Percentiles rank a stretch among this genome's conserved stretches.
phyloP scores from a whole-genome alignment of 1,140 invertebrate species.

The Campodea augens region DNA sequence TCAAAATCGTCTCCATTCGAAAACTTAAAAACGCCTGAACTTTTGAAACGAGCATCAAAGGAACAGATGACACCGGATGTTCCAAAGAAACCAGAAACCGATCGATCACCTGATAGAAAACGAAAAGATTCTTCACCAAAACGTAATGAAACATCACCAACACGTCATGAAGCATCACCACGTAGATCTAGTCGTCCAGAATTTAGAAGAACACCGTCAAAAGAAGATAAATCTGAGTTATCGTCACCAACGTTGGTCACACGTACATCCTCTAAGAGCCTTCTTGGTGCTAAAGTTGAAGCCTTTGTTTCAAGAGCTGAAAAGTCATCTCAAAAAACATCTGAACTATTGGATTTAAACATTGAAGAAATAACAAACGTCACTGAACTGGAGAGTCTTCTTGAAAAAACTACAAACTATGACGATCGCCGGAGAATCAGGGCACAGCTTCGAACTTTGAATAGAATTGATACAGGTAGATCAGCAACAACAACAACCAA shows the following conservation, averaged over 20 bases:
- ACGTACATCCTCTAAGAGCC: neutral
- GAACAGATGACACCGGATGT: neutral
- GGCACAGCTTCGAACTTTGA: conserved; percentile 44
- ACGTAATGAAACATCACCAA: too few relatives aligned
- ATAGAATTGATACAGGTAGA: conserved; percentile 10
- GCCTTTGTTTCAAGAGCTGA: conserved; percentile 1
- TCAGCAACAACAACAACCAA: conserved; percentile 4
- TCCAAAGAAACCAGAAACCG: too few relatives aligned
- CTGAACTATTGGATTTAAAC: conserved; percentile 20
- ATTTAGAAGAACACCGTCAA: neutral
- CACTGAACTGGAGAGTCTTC: conserved; percentile 40
- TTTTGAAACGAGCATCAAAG: neutral
- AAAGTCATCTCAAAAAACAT: neutral
- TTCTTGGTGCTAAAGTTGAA: conserved; percentile 5
- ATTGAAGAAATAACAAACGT: conserved; percentile 51
- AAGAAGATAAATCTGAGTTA: neutral
- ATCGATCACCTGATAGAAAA: too few relatives aligned
- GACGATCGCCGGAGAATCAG: conserved; percentile 50
- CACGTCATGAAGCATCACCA: too few relatives aligned
- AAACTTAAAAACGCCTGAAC: neutral
- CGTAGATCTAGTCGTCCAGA: too few relatives aligned
- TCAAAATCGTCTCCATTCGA: too few relatives aligned
- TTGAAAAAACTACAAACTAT: conserved; percentile 47
- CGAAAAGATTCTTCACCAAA: too few relatives aligned
- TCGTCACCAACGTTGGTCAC: neutral